Evolutionary conservation across 2,888 invertebrate species (phyloP), one percentile per base, ranked within the genome.

Genomic region (Leptogaster cylindrica): DNA sequence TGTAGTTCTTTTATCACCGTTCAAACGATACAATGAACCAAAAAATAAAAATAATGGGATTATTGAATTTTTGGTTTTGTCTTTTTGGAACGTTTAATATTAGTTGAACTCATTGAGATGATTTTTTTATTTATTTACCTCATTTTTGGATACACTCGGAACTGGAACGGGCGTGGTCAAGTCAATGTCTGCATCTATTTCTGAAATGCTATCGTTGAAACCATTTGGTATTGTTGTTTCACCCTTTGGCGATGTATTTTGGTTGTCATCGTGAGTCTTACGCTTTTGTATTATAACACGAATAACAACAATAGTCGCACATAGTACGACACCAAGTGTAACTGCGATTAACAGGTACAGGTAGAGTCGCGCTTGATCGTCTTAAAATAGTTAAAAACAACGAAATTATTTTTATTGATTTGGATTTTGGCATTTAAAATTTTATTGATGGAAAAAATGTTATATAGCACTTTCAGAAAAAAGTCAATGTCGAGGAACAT

Each of bases 191-290:
- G 87, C 88, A 76, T 90, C 89, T 70, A 89, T 87, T 82, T 93
- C 93, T 73, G 92, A 92, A 81, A 93, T 91, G 77, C 92, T 92
- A 82, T 93, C 93, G 68, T 80, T 79, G 81, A 93, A 93, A 55
- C 91, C 92, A 77, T 91, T 90, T 4, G 92, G 91, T 65, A 92
- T 84, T 68, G 90, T 87, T 44, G 91, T 90, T 70, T 90, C 89
- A 65, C 88, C 87, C 58, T 89, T 87, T 12, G 86, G 86, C 58
- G 87, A 87, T 1, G 87, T 48, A 14, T 8, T 64, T 46, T 64
- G 46, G 33, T 48, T 64, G 46, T 64, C 48, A 41, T 74, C 85
- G 71, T 86, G 85, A 25, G 84, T 81, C 52, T 84, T 84, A 71
- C 87, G 87, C 68, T 88, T 86, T 75, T 87, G 88, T 72, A 91